These are phyloP conservation scores for Leptopilina drosophilae DNA, from an alignment of 2,888 invertebrate species.

Conservation along the genomic window DNA sequence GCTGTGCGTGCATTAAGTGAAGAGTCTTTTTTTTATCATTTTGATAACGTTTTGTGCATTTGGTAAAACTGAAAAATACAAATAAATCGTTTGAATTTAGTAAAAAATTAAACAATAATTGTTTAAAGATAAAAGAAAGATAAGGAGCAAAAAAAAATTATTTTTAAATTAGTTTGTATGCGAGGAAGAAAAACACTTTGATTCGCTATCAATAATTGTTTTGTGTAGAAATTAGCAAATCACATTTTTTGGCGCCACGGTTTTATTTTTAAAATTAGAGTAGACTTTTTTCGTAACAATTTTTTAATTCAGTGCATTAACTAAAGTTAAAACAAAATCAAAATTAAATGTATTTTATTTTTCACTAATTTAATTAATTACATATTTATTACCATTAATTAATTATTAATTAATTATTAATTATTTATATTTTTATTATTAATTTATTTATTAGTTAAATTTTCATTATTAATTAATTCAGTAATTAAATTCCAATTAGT, in stretches of 20 bases:
- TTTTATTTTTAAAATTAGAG: not conserved
- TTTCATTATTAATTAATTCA: too few species aligned
- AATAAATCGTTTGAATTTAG: not conserved
- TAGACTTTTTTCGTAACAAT: not conserved
- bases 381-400: too few species aligned
- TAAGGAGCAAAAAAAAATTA: not conserved
- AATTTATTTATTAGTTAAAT: too few species aligned
- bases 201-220: too few species aligned
- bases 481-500: too few species aligned
- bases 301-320: too few species aligned
- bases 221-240: not conserved
- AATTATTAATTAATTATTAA: too few species aligned
- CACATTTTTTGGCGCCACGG: not conserved
- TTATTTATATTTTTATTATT: too few species aligned
- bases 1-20: not conserved
- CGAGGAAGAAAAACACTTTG: too few species aligned
- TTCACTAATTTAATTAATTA: too few species aligned
- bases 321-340: too few species aligned
- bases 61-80: constrained; percentile 4
- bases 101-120: not conserved
- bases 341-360: too few species aligned
- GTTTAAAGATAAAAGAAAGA: not conserved
- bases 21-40: not conserved
- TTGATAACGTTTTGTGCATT: constrained; percentile 4
- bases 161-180: not conserved